A percentile compares a stretch with the other conserved stretches of the same genome.
Conservation (phyloP, 2,797 vertebrate genomes). For the Enteromius argenteus region DNA sequence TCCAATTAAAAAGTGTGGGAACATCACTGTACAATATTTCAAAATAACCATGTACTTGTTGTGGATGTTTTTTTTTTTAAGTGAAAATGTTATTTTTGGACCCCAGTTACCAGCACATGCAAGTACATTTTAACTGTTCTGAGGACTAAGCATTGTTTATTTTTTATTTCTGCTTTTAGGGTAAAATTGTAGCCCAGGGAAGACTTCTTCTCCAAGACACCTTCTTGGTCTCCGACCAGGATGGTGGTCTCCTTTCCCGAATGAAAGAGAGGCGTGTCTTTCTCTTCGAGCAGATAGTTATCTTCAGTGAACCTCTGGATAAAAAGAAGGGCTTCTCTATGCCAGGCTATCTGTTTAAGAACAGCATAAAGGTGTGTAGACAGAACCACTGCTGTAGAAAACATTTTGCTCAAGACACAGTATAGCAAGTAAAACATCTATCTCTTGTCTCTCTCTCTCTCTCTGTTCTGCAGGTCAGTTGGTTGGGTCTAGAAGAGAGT, state of each 20-base stretch:
- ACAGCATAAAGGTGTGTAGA: constrained; percentile 90
- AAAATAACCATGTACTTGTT: background rate
- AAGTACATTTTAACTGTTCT: background rate
- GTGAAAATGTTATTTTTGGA: background rate
- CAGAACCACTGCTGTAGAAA: background rate
- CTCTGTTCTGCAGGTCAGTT: constrained; percentile 86
- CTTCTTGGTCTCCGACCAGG: constrained; percentile 95
- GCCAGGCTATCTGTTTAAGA: constrained; percentile 97
- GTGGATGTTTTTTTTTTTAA: constrained; percentile 19
- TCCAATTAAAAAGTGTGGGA: background rate
- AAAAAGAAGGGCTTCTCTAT: constrained; percentile 98
- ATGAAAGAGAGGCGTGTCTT: constrained; percentile 97
- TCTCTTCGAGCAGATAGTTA: constrained; percentile 98
- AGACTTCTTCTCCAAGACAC: constrained; percentile 96
- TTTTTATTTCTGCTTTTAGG: constrained; percentile 73
- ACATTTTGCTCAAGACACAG: background rate
- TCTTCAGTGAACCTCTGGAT: constrained; percentile 98
- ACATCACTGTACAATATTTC: background rate
- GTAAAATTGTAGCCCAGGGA: constrained; percentile 98
- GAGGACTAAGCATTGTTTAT: constrained; percentile 17
- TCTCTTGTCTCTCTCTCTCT: background rate
- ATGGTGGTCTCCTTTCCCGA: constrained; percentile 90
- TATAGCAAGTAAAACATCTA: background rate
- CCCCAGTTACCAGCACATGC: no score
- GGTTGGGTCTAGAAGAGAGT: constrained; percentile 95